Conservation (phyloP, 2,888 invertebrate genomes). For the Caenorhabditis sp. region DNA sequence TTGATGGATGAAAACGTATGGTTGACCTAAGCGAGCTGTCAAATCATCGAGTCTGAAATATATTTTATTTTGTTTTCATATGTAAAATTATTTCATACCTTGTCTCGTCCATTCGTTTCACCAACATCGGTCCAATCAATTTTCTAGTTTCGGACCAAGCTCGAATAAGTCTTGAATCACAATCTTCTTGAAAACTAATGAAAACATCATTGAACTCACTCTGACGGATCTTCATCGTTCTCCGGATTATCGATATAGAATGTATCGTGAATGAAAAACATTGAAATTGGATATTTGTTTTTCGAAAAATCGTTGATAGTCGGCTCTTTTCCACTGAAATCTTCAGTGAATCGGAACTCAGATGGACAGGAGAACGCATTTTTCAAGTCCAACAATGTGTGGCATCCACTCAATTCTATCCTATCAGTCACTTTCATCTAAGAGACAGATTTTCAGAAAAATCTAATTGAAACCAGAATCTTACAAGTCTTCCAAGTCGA, state of each 20-base stretch:
- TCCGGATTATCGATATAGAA: constrained; percentile 80
- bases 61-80: not conserved
- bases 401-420: constrained; percentile 78
- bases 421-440: constrained; percentile 73
- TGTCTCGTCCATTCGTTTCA: constrained; percentile 64
- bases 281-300: constrained; percentile 79
- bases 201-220: constrained; percentile 8
- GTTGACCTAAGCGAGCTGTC: constrained; percentile 77
- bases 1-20: constrained; percentile 87
- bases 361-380: constrained; percentile 82
- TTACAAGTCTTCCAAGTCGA: constrained; percentile 55
- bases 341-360: constrained; percentile 75
- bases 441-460: not conserved
- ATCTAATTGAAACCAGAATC: not conserved
- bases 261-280: constrained; percentile 82
- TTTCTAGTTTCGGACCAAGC: constrained; percentile 74
- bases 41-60: constrained; percentile 73
- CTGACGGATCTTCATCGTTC: constrained; percentile 11
- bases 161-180: constrained; percentile 73
- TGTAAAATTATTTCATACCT: constrained; percentile 9
- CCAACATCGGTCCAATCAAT: constrained; percentile 74
- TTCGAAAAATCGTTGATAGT: constrained; percentile 25
- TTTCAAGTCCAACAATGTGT: constrained; percentile 79
- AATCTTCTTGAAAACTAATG: not conserved
- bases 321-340: constrained; percentile 57